Percentiles rank a stretch among this genome's conserved stretches.
Conservation (phyloP, 1,140 invertebrate species). For the Listronotus oregonensis region DNA sequence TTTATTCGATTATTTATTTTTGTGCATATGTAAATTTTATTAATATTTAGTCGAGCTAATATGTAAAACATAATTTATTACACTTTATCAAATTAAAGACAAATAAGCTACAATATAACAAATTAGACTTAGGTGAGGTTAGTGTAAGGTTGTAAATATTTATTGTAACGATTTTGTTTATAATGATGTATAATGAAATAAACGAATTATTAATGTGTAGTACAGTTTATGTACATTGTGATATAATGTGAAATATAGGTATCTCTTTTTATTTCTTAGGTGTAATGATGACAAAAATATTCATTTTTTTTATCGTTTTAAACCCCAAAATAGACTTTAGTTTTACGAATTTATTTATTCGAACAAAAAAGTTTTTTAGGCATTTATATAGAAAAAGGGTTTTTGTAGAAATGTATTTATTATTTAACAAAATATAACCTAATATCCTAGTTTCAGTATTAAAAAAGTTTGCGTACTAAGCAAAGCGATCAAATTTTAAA, state of each 20-base stretch:
- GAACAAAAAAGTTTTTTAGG: too few relatives aligned
- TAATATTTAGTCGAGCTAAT: background rate
- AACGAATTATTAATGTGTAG: conserved; percentile 51
- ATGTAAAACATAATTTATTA: conserved; percentile 27
- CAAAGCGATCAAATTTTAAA: too few relatives aligned
- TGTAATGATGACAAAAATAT: background rate
- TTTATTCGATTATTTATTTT: conserved; percentile 1
- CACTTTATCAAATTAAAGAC: conserved; percentile 16
- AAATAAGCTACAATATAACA: conserved; percentile 15
- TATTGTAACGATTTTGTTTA: conserved; percentile 1
- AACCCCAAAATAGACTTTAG: too few relatives aligned
- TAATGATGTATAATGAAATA: conserved; percentile 23
- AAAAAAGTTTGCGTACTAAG: too few relatives aligned
- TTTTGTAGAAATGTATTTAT: too few relatives aligned
- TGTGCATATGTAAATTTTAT: conserved; percentile 20
- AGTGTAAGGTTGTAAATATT: conserved; percentile 13
- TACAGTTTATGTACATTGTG: conserved; percentile 51
- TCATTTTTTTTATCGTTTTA: too few relatives aligned
- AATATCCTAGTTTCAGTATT: too few relatives aligned
- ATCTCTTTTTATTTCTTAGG: conserved; percentile 29
- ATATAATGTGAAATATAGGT: conserved; percentile 45
- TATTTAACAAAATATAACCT: too few relatives aligned
- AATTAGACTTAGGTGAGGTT: conserved; percentile 18
- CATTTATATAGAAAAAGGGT: too few relatives aligned
- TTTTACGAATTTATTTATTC: background rate